These are phyloP conservation scores for Upupa epops DNA, from an alignment of 2,113 vertebrate species.

Conservation along the genomic window DNA sequence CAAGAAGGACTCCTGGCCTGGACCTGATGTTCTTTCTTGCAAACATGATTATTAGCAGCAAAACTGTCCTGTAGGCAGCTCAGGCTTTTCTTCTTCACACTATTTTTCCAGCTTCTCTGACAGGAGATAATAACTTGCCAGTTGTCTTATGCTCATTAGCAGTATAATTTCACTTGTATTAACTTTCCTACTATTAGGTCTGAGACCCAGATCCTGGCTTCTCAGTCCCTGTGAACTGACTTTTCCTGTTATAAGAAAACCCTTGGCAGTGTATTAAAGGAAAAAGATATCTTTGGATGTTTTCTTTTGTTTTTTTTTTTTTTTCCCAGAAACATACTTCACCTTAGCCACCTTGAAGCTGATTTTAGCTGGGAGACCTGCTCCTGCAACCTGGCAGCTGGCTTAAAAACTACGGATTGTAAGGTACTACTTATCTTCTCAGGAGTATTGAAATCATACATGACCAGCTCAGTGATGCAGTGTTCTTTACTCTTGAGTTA, in stretches of 20 bases:
- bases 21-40: conserved; percentile 1
- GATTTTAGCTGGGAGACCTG: neutral
- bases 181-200: neutral
- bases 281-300: conserved; percentile 4
- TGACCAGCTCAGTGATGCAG: neutral
- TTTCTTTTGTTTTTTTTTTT: no score
- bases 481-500: neutral
- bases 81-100: neutral
- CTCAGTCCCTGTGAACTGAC: neutral
- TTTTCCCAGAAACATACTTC: neutral
- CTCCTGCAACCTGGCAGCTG: neutral
- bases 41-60: neutral
- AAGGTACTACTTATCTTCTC: neutral
- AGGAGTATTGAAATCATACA: neutral
- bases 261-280: conserved; percentile 32
- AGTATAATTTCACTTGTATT: conserved; percentile 1
- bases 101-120: conserved; percentile 15
- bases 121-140: conserved; percentile 10
- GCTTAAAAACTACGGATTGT: neutral
- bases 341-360: neutral
- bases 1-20: neutral
- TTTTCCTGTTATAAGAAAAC: conserved; percentile 17
- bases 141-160: conserved; percentile 9
- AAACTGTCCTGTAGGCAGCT: neutral
- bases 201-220: neutral